Evolutionary conservation across 2,113 vertebrate genomes (phyloP).

Genomic region (Festucalex cinctus): DNA sequence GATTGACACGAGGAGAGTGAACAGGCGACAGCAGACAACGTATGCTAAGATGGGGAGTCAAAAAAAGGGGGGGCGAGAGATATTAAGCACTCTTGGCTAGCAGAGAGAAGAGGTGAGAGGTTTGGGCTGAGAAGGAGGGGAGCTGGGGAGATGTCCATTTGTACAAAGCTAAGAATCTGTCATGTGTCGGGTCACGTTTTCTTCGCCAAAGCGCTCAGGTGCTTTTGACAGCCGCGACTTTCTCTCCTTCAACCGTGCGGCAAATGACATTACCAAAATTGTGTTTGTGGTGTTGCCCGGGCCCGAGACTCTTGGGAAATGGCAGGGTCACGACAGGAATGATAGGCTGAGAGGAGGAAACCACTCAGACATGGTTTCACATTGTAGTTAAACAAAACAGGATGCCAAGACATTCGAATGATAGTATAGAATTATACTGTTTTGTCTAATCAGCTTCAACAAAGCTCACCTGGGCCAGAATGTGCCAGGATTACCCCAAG

Average conservation of each 20-base stretch:
- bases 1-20: slow-evolving; percentile 83
- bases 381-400: not conserved
- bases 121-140: slow-evolving; percentile 47
- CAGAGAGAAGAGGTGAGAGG: slow-evolving; percentile 29
- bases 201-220: slow-evolving; percentile 74
- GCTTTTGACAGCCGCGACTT: slow-evolving; percentile 86
- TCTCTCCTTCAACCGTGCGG: slow-evolving; percentile 81
- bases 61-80: slow-evolving; percentile 10
- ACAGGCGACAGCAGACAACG: slow-evolving; percentile 71
- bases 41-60: slow-evolving; percentile 22
- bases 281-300: slow-evolving; percentile 84
- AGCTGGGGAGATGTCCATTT: slow-evolving; percentile 81
- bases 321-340: slow-evolving; percentile 69
- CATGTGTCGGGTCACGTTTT: slow-evolving; percentile 89
- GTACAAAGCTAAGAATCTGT: slow-evolving; percentile 96
- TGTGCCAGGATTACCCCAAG: slow-evolving; percentile 30
- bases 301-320: slow-evolving; percentile 81
- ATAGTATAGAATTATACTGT: not conserved
- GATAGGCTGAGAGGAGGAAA: slow-evolving; percentile 7
- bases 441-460: slow-evolving; percentile 1
- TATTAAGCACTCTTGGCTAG: slow-evolving; percentile 15
- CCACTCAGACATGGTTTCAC: slow-evolving; percentile 8
- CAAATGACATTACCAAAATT: slow-evolving; percentile 99
- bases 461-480: slow-evolving; percentile 19
- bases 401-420: not conserved